Base-by-base conservation (phyloP, 2,113 vertebrate species). In the Numida meleagris region DNA sequence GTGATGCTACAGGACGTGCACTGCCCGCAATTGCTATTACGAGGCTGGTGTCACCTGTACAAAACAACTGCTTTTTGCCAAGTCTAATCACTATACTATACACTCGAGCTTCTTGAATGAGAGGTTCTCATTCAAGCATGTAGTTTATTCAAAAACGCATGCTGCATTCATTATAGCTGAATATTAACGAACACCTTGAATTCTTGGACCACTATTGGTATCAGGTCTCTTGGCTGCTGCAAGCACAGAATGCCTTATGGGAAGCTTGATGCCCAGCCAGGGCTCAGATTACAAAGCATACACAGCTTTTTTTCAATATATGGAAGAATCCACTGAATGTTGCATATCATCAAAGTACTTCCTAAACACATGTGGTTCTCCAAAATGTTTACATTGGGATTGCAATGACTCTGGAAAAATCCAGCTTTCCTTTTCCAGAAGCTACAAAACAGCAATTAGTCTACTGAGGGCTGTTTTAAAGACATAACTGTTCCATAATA, bases 101-200 rank as follows among this genome's bases (percentile, higher is more conserved):
- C 57, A 79, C 88, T 70, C 91, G 88, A 90, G 91, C 94, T 96
- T 85, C 84, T 38, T 78, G 91, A 96, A 91, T 88, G 88, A 95
- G 91, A 88, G 66, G 73, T 65, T 83, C 73, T 88, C 91, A 65
- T 68, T 91, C 90, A 93, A 91, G 85, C 92, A 71, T 75, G 90
- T 42, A 72, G 88, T 74, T 91, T 80, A 68, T 81, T 93, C 88
- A 34, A 33, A 94, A 89, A 81, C 93, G 95, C 94, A 95, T 83
- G 82, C 82, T 95, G 93, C 76, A 86, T 94, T 94, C 88, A 94
- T 95, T 95, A 94, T 4, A 81, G 90, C 62, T 89, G 90, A 90
- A 84, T 93, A 91, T 94, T 96, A 95, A 94, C 42, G 1, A 97
- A 95, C 93, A 96, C 95, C 94, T 96, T 93, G 91, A 86, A 91